These are phyloP conservation scores for Rousettus madagascariensis DNA, from an alignment of 2,797 vertebrate species.

Conservation along the genomic window DNA sequence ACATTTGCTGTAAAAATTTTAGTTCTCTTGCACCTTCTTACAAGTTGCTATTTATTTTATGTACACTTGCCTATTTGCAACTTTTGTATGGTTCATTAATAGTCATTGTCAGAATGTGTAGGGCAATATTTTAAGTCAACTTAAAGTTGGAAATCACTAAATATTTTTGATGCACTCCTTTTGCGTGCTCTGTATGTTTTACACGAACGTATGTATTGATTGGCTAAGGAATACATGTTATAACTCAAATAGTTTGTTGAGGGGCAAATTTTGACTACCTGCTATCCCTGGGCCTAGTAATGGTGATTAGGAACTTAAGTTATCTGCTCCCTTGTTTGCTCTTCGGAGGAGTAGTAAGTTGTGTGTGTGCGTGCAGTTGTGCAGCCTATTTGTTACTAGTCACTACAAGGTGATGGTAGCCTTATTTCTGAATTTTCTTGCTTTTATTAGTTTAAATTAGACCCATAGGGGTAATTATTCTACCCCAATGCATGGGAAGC, in stretches of 20 bases:
- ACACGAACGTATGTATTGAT: not conserved
- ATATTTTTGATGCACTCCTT: not conserved
- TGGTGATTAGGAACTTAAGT: not conserved
- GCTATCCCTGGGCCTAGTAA: not conserved
- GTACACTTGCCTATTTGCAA: not conserved
- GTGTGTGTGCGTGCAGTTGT: not conserved
- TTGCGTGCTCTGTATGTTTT: not conserved
- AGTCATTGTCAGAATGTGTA: not conserved
- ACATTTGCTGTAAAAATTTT: not conserved
- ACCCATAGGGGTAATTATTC: slow-evolving; percentile 68
- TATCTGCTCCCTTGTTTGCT: not conserved
- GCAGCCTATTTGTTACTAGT: slow-evolving; percentile 42
- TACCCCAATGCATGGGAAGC: slow-evolving; percentile 47
- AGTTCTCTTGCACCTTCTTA: not conserved
- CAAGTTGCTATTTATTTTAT: slow-evolving; percentile 19
- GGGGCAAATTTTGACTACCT: not conserved
- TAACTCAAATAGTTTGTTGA: slow-evolving; percentile 15
- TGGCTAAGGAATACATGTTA: not conserved
- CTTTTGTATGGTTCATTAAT: not conserved
- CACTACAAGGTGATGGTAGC: slow-evolving; percentile 55
- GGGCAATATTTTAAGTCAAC: not conserved
- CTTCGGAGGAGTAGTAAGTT: not conserved
- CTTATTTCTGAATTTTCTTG: slow-evolving; percentile 58
- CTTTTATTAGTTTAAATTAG: slow-evolving; percentile 77
- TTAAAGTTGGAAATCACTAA: not conserved